These are phyloP conservation scores for Tetrapedia diversipes DNA, from an alignment of 2,888 invertebrate species.

Conservation along the genomic window DNA sequence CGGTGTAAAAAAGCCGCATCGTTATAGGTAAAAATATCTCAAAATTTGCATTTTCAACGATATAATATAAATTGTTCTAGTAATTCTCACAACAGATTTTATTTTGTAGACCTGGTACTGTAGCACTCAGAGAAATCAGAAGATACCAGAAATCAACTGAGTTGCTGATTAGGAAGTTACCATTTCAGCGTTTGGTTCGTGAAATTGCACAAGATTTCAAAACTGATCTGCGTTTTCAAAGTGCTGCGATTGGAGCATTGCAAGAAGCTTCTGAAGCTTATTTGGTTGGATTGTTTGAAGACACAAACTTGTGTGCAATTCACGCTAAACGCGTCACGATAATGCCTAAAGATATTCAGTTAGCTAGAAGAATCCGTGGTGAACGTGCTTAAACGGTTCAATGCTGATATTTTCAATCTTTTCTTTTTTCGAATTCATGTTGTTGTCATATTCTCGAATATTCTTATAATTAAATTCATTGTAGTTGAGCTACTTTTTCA, in stretches of 20 bases:
- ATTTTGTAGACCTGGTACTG: conserved; percentile 92
- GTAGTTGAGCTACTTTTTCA: conserved; percentile 65
- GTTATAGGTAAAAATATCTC: conserved; percentile 86
- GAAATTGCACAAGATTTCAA: conserved; percentile 99
- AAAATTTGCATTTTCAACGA: neutral
- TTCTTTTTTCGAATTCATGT: conserved; percentile 55
- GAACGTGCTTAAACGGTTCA: conserved; percentile 91
- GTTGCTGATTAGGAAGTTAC: conserved; percentile 96
- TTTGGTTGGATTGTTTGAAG: conserved; percentile 97
- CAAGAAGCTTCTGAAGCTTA: conserved; percentile 96
- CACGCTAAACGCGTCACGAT: conserved; percentile 97
- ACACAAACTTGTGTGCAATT: conserved; percentile 98
- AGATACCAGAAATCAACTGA: conserved; percentile 98
- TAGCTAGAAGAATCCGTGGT: conserved; percentile 97
- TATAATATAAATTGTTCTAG: no score
- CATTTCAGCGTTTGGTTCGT: conserved; percentile 97
- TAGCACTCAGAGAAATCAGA: conserved; percentile 97
- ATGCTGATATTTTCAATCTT: conserved; percentile 38
- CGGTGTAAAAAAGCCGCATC: conserved; percentile 98
- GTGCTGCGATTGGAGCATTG: conserved; percentile 96
- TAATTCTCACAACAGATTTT: neutral
- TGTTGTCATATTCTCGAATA: conserved; percentile 68
- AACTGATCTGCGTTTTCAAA: conserved; percentile 97
- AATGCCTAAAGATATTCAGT: conserved; percentile 99
- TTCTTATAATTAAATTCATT: conserved; percentile 60